Conservation (phyloP, 2,113 vertebrate genomes). For the Ptilonorhynchus violaceus region DNA sequence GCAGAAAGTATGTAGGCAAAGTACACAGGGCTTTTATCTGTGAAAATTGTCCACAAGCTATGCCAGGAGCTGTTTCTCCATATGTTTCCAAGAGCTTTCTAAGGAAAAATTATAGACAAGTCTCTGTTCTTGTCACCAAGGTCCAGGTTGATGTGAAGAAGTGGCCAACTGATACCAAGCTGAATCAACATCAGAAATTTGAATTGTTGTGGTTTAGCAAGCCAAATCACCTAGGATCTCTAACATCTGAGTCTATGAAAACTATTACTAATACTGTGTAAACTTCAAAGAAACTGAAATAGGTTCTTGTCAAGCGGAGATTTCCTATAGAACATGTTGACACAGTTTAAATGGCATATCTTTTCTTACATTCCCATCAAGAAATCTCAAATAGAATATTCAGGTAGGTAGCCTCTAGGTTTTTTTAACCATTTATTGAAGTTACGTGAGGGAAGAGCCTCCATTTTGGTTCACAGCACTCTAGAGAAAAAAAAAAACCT, state of each 20-base stretch:
- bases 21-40: not conserved
- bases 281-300: not conserved
- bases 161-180: not conserved
- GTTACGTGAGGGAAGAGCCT: not conserved
- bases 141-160: not conserved
- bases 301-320: not conserved
- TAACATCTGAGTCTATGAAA: not conserved
- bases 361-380: conserved; percentile 10
- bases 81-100: not conserved
- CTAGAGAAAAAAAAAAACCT: not conserved
- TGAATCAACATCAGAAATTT: conserved; percentile 15
- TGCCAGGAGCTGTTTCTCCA: not conserved
- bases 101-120: not conserved
- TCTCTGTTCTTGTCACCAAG: not conserved
- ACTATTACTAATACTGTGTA: not conserved
- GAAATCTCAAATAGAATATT: conserved; percentile 8
- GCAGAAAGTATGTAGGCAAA: not conserved
- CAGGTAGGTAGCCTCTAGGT: conserved; percentile 4
- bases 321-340: not conserved
- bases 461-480: not conserved
- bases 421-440: conserved; percentile 40
- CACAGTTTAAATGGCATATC: not conserved
- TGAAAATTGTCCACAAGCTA: not conserved
- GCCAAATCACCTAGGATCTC: not conserved
- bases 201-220: not conserved